Conservation (phyloP, 1,140 invertebrate species). For the Melipona quadrifasciata region DNA sequence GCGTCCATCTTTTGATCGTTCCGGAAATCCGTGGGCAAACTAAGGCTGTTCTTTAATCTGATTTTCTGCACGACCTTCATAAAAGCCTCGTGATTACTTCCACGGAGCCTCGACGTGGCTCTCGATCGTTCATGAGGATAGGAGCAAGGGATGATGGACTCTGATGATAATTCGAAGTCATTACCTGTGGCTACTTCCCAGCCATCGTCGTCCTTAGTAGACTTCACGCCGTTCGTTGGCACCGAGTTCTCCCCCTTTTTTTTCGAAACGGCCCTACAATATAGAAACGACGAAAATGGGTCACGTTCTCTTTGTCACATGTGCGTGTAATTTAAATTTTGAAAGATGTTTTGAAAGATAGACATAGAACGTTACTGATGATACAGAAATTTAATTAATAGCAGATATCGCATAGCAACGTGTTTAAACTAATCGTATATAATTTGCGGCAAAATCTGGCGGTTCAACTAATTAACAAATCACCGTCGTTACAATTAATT, state of each 20-base stretch:
- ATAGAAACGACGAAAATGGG: conserved; percentile 3
- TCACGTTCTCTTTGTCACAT: background rate
- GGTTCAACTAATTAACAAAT: too few relatives aligned
- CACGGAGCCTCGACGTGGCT: conserved; percentile 1
- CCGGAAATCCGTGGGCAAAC: conserved; percentile 4
- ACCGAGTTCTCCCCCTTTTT: conserved; percentile 21
- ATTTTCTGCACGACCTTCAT: conserved; percentile 7
- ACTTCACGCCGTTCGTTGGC: conserved; percentile 16
- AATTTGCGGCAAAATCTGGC: too few relatives aligned
- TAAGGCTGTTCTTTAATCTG: background rate
- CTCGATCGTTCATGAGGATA: conserved; percentile 21
- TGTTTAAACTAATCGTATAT: too few relatives aligned
- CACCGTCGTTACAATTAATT: background rate
- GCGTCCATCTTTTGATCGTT: background rate
- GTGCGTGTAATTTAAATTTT: background rate
- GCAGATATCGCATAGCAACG: too few relatives aligned
- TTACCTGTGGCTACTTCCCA: conserved; percentile 77
- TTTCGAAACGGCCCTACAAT: background rate
- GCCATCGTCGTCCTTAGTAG: conserved; percentile 57
- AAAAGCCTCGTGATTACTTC: conserved; percentile 22
- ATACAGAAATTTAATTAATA: background rate
- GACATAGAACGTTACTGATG: background rate
- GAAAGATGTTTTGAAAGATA: too few relatives aligned
- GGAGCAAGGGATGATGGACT: conserved; percentile 7
- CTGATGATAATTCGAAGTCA: conserved; percentile 19